Conservation (phyloP, 2,888 invertebrate species). For the Oligia latruncula region DNA sequence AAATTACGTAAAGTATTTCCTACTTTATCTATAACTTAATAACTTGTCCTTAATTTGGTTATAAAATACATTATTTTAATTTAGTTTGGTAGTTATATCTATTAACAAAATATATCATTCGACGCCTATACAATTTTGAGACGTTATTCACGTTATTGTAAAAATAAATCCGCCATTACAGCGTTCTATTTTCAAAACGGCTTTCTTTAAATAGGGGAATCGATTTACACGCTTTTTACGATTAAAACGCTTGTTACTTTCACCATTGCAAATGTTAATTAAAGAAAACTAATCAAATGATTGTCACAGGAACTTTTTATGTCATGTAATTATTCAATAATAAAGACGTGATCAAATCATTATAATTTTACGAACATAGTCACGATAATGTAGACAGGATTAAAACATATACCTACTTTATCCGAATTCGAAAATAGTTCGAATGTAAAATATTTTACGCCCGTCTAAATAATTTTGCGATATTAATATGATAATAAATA, state of each 20-base stretch:
- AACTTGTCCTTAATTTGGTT: not conserved
- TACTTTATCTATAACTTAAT: not conserved
- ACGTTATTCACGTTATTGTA: not conserved
- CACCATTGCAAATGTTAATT: not conserved
- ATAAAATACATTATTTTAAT: constrained; percentile 5
- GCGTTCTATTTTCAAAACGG: constrained; percentile 2
- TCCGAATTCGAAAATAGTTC: not conserved
- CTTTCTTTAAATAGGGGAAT: not conserved
- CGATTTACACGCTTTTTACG: no score
- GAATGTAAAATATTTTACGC: not conserved
- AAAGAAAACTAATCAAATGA: not conserved
- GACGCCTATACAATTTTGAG: not conserved
- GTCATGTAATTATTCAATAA: not conserved
- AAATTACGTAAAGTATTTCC: not conserved
- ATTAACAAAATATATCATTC: not conserved
- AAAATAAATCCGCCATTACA: not conserved
- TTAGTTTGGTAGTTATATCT: not conserved
- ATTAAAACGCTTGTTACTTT: not conserved
- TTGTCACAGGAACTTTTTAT: not conserved
- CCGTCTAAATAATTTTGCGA: not conserved
- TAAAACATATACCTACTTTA: not conserved
- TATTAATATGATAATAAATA: not conserved
- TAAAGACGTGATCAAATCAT: not conserved
- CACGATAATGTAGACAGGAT: not conserved
- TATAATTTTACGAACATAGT: not conserved